Percentiles rank a stretch among this genome's conserved stretches.
Conservation (phyloP, 2,888 invertebrate species). For the Mesochorus sp. region DNA sequence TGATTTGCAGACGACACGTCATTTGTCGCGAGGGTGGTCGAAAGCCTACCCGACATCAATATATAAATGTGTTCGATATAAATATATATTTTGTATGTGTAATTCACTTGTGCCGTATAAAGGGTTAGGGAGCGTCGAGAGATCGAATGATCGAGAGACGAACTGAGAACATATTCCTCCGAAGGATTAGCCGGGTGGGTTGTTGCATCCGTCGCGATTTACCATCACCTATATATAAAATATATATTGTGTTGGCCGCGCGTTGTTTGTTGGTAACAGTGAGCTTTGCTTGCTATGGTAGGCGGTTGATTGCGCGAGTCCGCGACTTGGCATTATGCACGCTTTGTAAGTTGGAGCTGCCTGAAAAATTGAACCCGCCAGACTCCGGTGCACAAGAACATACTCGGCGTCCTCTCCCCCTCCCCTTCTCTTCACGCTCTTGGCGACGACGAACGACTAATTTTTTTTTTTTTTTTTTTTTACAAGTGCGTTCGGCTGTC, state of each 20-base stretch:
- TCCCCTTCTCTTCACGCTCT: constrained; percentile 4
- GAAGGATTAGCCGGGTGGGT: constrained; percentile 71
- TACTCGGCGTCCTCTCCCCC: constrained; percentile 5
- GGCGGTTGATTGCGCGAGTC: constrained; percentile 73
- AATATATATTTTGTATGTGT: constrained; percentile 35
- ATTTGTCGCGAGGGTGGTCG: constrained; percentile 67
- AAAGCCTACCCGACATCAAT: constrained; percentile 33
- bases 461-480: background rate
- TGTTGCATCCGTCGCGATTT: constrained; percentile 44
- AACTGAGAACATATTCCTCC: constrained; percentile 63
- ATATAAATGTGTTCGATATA: constrained; percentile 54
- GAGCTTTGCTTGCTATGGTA: constrained; percentile 58
- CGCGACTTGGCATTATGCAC: constrained; percentile 73
- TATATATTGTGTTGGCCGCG: constrained; percentile 63
- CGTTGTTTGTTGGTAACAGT: constrained; percentile 44
- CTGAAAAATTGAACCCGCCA: constrained; percentile 73
- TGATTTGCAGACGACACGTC: constrained; percentile 60
- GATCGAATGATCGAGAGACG: constrained; percentile 52
- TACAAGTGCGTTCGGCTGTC: constrained; percentile 4
- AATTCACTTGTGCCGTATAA: constrained; percentile 48
- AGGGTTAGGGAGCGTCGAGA: constrained; percentile 54
- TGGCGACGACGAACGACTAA: constrained; percentile 19
- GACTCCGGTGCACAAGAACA: constrained; percentile 32
- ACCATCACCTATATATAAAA: constrained; percentile 46
- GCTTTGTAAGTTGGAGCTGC: constrained; percentile 75